These are phyloP conservation scores for Pectinophora gossypiella DNA, from an alignment of 1,140 invertebrate species.

Conservation along the genomic window DNA sequence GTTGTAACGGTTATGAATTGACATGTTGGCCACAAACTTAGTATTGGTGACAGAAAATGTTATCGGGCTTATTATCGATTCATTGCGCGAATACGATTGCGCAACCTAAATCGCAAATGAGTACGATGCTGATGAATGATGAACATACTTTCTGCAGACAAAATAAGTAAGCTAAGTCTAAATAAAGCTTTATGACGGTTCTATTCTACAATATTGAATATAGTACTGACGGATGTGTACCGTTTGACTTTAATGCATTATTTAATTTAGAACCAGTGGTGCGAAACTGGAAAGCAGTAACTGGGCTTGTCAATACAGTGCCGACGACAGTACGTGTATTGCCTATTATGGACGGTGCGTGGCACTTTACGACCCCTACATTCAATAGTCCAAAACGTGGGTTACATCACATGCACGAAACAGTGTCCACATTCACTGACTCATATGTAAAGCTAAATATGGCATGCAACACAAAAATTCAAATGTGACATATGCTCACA, in stretches of 20 bases:
- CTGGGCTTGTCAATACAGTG: conserved; percentile 42
- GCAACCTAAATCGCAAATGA: too few species aligned
- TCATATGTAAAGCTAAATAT: conserved; percentile 1
- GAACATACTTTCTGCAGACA: too few species aligned
- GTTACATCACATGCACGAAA: conserved; percentile 41
- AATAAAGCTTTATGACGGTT: too few species aligned
- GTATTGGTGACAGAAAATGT: neutral
- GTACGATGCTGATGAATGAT: too few species aligned
- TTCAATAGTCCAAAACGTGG: conserved; percentile 43
- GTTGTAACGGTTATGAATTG: neutral
- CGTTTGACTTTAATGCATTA: neutral
- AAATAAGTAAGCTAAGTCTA: too few species aligned
- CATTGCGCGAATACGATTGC: too few species aligned
- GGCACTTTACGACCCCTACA: conserved; percentile 42
- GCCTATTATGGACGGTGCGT: conserved; percentile 53
- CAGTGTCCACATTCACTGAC: conserved; percentile 15
- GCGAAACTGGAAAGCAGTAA: conserved; percentile 35
- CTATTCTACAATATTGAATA: too few species aligned
- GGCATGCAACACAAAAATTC: conserved; percentile 20
- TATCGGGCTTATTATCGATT: too few species aligned
- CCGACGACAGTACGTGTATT: conserved; percentile 47
- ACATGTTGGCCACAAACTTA: neutral
- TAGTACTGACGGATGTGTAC: too few species aligned
- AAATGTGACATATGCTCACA: conserved; percentile 18
- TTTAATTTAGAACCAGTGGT: conserved; percentile 9